phyloP scores from a whole-genome alignment of 2,113 vertebrate genomes.

The Cromileptes altivelis region DNA sequence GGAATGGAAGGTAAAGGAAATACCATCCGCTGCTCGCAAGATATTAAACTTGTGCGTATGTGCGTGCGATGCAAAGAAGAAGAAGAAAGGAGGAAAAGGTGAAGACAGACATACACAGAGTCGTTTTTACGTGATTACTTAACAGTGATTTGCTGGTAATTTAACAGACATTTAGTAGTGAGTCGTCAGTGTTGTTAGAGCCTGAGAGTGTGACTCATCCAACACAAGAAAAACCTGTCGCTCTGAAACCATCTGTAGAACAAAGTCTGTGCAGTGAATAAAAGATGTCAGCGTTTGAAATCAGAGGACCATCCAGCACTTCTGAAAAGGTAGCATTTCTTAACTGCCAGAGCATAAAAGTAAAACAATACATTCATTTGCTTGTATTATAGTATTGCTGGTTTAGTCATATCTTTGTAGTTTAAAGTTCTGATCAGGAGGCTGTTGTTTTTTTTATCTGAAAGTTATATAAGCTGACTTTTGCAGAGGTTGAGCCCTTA shows the following conservation, averaged over 20 bases:
- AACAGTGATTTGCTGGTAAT: background rate
- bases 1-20: conserved; percentile 11
- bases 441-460: background rate
- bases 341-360: background rate
- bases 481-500: background rate
- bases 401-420: background rate
- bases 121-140: background rate
- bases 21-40: background rate
- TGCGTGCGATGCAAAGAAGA: background rate
- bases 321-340: background rate
- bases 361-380: background rate
- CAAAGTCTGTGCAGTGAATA: background rate
- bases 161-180: background rate
- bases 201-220: background rate
- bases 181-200: background rate
- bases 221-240: background rate
- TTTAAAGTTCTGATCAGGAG: background rate
- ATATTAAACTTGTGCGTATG: background rate
- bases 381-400: background rate
- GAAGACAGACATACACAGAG: background rate
- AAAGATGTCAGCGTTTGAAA: background rate
- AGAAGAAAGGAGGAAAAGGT: background rate
- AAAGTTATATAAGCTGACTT: conserved; percentile 1
- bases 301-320: background rate
- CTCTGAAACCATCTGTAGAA: background rate